Evolutionary conservation across 2,888 invertebrate genomes (phyloP), one percentile per base, ranked within the genome.

Genomic region (Melieria crassipennis): DNA sequence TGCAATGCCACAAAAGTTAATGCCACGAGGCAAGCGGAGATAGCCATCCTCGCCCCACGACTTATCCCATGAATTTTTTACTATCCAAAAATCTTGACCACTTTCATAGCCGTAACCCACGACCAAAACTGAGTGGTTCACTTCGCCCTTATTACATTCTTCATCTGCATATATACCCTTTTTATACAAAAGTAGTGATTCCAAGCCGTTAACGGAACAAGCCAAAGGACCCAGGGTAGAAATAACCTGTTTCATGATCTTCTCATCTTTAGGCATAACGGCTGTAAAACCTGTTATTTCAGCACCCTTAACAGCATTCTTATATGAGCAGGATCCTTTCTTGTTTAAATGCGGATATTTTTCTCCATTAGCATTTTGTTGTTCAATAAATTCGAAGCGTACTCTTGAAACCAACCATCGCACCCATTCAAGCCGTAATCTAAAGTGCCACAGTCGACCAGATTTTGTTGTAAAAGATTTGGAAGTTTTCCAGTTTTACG

Each of bases 11-110:
- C 86, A 87, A 75, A 81, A 85, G 70, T 86, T 86, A 7, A 77
- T 79, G 63, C 86, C 85, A 50, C 86, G 83, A 6, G 85, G 84
- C 71, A 87, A 72, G 58, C 84, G 82, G 78, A 86, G 82, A 69
- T 81, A 87, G 1, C 86, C 86, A 0, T 79, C 77, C 64, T 87
- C 86, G 9, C 86, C 86, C 87, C 87, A 87, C 63, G 63, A 75
- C 50, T 79, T 81, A 42, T 82, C 82, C 86, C 85, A 87, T 6
- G 86, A 85, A 70, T 87, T 87, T 74, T 86, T 86, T 1, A 86
- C 80, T 64, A 85, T 86, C 86, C 87, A 87, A 75, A 82, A 86
- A 50, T 86, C 86, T 43, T 78, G 10, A 2, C 84, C 86, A 4
- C 83, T 78, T 63, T 86, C 86, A 7, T 77, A 74, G 48, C 86